Evolutionary conservation across 2,113 vertebrate genomes (phyloP).

Genomic region (Pteronura brasiliensis): DNA sequence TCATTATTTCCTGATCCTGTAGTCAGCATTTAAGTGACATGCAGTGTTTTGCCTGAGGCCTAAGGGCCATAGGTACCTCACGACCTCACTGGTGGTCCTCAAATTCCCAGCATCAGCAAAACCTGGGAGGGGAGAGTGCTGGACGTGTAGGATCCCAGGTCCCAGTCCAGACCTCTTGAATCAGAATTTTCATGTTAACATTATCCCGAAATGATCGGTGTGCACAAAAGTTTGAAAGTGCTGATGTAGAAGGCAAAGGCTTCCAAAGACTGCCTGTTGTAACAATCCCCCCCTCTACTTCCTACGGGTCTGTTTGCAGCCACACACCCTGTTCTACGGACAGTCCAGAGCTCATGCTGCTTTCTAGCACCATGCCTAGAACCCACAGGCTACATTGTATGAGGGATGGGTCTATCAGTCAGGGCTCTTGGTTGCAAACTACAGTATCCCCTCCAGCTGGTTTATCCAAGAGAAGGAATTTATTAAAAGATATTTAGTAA

Average conservation of each 20-base stretch:
- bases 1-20: slow-evolving; percentile 38
- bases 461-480: neutral
- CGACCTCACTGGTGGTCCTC: neutral
- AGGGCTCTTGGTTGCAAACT: neutral
- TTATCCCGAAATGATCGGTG: neutral
- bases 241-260: neutral
- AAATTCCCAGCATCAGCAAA: neutral
- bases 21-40: neutral
- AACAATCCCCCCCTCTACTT: neutral
- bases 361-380: neutral
- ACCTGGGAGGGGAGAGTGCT: neutral
- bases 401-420: too few relatives aligned
- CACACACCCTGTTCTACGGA: neutral
- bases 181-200: neutral
- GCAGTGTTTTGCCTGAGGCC: neutral
- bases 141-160: neutral
- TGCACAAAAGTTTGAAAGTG: neutral
- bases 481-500: neutral
- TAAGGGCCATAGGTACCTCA: neutral
- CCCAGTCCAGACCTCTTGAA: neutral
- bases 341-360: neutral
- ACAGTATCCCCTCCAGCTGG: neutral
- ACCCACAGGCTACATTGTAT: accelerated
- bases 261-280: neutral
- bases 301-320: neutral